These are phyloP conservation scores for Triops cancriformis DNA, from an alignment of 1,140 invertebrate genomes.

Conservation along the genomic window DNA sequence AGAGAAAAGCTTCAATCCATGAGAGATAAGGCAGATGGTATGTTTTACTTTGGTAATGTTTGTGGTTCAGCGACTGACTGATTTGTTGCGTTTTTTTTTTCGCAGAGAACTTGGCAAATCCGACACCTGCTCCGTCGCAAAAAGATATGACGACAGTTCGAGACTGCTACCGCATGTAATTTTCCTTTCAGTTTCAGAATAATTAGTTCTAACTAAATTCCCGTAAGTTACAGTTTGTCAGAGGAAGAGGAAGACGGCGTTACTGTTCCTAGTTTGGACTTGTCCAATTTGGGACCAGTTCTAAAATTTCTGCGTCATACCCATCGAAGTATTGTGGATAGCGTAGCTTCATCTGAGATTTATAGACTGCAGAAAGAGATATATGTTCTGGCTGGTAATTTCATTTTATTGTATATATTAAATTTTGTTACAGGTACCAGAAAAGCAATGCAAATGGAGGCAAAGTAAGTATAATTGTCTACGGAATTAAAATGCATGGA, in stretches of 20 bases:
- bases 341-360: background rate
- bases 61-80: background rate
- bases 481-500: background rate
- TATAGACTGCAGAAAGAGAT: background rate
- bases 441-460: background rate
- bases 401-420: background rate
- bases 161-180: background rate
- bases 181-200: background rate
- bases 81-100: background rate
- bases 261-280: background rate
- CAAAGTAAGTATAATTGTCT: background rate
- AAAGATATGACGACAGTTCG: background rate
- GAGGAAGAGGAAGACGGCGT: background rate
- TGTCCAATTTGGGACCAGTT: background rate
- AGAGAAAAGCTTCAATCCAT: background rate
- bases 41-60: background rate
- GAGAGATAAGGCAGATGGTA: background rate
- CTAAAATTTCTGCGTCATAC: background rate
- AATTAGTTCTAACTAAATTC: background rate
- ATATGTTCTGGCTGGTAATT: background rate
- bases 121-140: background rate
- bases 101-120: background rate
- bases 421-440: background rate
- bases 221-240: background rate
- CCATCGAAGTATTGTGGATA: background rate